phyloP scores from a whole-genome alignment of 2,888 invertebrate species.

The Caenorhabditis panamensis region DNA sequence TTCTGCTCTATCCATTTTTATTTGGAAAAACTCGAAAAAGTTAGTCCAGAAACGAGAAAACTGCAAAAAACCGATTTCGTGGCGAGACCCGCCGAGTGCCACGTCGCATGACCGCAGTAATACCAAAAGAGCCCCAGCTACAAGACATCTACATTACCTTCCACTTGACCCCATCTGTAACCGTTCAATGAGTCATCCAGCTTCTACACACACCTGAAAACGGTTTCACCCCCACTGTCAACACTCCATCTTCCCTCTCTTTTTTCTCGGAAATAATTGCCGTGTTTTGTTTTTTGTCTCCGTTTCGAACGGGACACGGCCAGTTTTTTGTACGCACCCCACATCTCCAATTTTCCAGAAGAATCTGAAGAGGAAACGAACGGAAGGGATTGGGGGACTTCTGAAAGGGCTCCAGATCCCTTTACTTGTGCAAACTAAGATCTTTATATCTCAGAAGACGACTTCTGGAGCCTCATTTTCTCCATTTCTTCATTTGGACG shows the following conservation, averaged over 20 bases:
- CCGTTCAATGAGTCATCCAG: neutral
- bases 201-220: too few species aligned
- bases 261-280: slow-evolving; percentile 38
- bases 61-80: too few species aligned
- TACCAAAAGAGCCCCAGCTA: too few species aligned
- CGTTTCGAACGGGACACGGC: slow-evolving; percentile 19
- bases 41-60: too few species aligned
- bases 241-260: neutral
- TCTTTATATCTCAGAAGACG: too few species aligned
- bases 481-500: neutral
- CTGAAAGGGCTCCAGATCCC: neutral
- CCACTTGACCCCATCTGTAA: neutral
- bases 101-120: too few species aligned
- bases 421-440: too few species aligned
- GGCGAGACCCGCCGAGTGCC: too few species aligned
- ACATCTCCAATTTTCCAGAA: neutral
- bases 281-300: slow-evolving; percentile 46
- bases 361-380: neutral
- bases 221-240: slow-evolving; percentile 8
- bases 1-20: too few species aligned
- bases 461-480: too few species aligned
- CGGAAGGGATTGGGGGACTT: neutral
- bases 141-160: neutral
- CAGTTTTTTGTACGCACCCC: slow-evolving; percentile 18
- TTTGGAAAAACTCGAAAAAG: too few species aligned